These are phyloP conservation scores for Epinotia nisella DNA, from an alignment of 2,888 invertebrate genomes.

Conservation along the genomic window DNA sequence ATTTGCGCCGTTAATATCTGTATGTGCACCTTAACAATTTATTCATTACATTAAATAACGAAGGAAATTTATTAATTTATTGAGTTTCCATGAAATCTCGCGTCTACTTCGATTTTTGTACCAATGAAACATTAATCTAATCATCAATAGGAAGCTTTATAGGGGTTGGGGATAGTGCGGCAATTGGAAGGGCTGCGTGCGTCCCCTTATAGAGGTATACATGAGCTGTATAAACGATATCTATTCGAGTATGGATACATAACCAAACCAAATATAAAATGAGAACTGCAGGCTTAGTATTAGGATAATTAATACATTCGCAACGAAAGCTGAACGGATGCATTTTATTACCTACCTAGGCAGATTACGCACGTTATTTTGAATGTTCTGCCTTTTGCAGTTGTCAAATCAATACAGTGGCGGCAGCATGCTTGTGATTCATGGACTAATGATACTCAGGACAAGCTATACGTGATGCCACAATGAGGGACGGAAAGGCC, in stretches of 20 bases:
- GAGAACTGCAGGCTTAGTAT: background rate
- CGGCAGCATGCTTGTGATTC: no score
- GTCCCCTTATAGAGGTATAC: conserved; percentile 25
- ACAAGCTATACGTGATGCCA: no score
- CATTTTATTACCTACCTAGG: background rate
- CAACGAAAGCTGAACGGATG: background rate
- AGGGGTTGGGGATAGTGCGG: conserved; percentile 36
- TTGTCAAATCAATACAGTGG: background rate
- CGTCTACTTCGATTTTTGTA: conserved; percentile 11
- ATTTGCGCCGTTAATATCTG: background rate
- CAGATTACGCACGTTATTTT: background rate
- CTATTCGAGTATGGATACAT: conserved; percentile 11
- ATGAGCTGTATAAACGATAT: conserved; percentile 18
- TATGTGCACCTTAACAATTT: background rate
- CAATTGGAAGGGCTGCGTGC: conserved; percentile 34
- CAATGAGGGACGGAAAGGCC: no score
- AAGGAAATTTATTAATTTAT: background rate
- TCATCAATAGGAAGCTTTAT: conserved; percentile 25
- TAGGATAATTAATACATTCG: background rate
- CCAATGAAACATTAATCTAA: conserved; percentile 21
- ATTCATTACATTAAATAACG: no score
- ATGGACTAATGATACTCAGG: no score
- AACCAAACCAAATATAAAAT: background rate
- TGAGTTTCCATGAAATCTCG: background rate
- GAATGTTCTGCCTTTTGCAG: background rate